Evolutionary conservation across 2,797 vertebrate species (phyloP).

Genomic region (Lacerta bilineata): DNA sequence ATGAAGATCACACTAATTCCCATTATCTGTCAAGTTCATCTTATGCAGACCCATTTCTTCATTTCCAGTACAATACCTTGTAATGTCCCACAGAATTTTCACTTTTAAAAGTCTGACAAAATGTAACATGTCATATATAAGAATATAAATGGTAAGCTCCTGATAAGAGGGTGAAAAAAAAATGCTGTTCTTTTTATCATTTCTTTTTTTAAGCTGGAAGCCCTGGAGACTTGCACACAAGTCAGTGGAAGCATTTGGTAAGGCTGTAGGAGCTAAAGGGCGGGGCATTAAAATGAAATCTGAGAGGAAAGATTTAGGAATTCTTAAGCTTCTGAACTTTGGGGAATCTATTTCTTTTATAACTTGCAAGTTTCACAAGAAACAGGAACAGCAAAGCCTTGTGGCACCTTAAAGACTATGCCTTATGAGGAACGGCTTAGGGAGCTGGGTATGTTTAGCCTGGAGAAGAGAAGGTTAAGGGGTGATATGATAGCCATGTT

Average conservation of each 20-base stretch:
- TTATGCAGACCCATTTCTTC: not conserved
- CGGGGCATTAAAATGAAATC: conserved; percentile 22
- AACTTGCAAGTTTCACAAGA: not conserved
- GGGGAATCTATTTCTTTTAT: not conserved
- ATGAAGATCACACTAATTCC: conserved; percentile 36
- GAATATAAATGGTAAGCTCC: conserved; percentile 12
- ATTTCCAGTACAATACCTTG: not conserved
- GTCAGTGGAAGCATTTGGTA: conserved; percentile 32
- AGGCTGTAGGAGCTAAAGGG: conserved; percentile 37
- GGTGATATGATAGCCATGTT: no score
- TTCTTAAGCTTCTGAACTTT: not conserved
- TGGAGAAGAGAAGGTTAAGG: no score
- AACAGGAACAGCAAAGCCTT: not conserved
- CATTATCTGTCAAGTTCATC: conserved; percentile 32
- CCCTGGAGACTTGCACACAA: conserved; percentile 32
- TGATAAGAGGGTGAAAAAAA: conserved; percentile 5
- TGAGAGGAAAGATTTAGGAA: not conserved
- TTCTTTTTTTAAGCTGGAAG: conserved; percentile 27
- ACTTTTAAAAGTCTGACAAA: conserved; percentile 32
- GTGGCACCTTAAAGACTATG: not conserved
- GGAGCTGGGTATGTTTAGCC: no score
- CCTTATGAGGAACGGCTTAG: no score
- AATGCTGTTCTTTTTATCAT: conserved; percentile 8
- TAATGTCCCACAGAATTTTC: conserved; percentile 1
- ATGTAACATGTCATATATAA: not conserved